Evolutionary conservation across 1,140 invertebrate genomes (phyloP).

Genomic region (Dreissena polymorpha): DNA sequence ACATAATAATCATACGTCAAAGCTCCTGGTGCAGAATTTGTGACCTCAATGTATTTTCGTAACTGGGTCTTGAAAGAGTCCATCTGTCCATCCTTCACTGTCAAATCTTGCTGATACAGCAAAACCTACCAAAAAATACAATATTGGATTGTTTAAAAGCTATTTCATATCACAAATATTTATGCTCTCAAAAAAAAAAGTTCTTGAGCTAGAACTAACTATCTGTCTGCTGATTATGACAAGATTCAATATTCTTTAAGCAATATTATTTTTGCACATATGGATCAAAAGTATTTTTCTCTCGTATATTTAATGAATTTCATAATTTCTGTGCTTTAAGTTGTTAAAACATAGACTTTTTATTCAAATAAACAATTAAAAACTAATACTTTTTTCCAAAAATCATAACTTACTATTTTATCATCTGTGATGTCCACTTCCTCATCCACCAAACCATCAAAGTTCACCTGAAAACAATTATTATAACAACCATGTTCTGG

Average conservation of each 20-base stretch:
- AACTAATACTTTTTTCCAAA: background rate
- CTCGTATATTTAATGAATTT: too few species aligned
- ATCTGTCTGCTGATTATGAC: background rate
- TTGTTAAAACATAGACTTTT: background rate
- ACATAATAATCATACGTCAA: slow-evolving; percentile 59
- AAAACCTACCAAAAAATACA: slow-evolving; percentile 59
- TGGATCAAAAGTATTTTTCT: too few species aligned
- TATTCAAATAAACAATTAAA: background rate
- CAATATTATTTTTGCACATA: too few species aligned
- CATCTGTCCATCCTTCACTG: slow-evolving; percentile 57
- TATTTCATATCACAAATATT: background rate
- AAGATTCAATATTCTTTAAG: background rate
- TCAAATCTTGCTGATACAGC: slow-evolving; percentile 66
- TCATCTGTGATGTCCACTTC: slow-evolving; percentile 65
- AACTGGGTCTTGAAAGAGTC: slow-evolving; percentile 61
- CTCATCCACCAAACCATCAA: slow-evolving; percentile 72
- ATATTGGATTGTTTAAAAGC: background rate
- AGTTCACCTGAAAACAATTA: slow-evolving; percentile 67
- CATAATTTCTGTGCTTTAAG: background rate
- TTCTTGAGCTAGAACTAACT: background rate
- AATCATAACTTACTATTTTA: slow-evolving; percentile 56
- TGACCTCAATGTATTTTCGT: slow-evolving; percentile 68
- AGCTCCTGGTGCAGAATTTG: slow-evolving; percentile 65
- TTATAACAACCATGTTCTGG: background rate
- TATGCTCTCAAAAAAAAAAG: background rate